A percentile compares a stretch with the other conserved stretches of the same genome.
Conservation (phyloP, 2,888 invertebrate species). For the Aethes cnicana region DNA sequence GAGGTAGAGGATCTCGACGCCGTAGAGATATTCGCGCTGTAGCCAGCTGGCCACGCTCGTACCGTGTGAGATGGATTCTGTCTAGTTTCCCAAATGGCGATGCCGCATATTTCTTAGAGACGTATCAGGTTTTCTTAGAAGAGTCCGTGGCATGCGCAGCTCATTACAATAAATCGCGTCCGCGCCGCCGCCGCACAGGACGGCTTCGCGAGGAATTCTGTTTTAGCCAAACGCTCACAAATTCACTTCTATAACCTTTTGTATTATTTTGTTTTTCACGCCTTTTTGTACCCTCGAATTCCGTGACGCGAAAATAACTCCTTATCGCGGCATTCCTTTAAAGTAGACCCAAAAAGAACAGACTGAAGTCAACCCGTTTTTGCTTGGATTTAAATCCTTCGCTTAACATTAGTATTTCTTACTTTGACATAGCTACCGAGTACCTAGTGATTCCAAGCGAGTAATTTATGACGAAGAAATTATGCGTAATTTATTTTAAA, state of each 20-base stretch:
- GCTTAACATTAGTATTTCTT: slow-evolving; percentile 58
- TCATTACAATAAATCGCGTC: slow-evolving; percentile 78
- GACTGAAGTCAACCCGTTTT: slow-evolving; percentile 62
- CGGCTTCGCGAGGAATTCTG: slow-evolving; percentile 79
- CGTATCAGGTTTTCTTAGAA: slow-evolving; percentile 72
- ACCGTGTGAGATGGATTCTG: slow-evolving; percentile 45
- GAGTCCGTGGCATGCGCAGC: slow-evolving; percentile 63
- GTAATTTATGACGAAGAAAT: too few relatives aligned
- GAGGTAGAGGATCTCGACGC: too few relatives aligned
- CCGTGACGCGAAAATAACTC: slow-evolving; percentile 80
- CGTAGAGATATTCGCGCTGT: slow-evolving; percentile 1
- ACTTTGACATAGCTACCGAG: slow-evolving; percentile 53
- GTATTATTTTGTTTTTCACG: slow-evolving; percentile 81
- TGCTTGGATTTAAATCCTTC: slow-evolving; percentile 62
- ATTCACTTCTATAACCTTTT: slow-evolving; percentile 80
- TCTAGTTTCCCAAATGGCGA: slow-evolving; percentile 39
- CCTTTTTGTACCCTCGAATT: slow-evolving; percentile 78
- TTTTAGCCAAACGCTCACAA: slow-evolving; percentile 81
- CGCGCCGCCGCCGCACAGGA: slow-evolving; percentile 81
- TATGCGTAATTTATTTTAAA: too few relatives aligned
- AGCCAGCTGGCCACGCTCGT: not conserved
- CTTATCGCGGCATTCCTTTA: slow-evolving; percentile 80
- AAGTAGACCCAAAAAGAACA: slow-evolving; percentile 74
- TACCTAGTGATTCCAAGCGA: slow-evolving; percentile 24
- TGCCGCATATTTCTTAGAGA: slow-evolving; percentile 67